Percentiles rank a stretch among this genome's conserved stretches.
Evolutionary conservation across 1,140 invertebrate genomes (phyloP).

Genomic region (Hyposmocoma kahamanoa): DNA sequence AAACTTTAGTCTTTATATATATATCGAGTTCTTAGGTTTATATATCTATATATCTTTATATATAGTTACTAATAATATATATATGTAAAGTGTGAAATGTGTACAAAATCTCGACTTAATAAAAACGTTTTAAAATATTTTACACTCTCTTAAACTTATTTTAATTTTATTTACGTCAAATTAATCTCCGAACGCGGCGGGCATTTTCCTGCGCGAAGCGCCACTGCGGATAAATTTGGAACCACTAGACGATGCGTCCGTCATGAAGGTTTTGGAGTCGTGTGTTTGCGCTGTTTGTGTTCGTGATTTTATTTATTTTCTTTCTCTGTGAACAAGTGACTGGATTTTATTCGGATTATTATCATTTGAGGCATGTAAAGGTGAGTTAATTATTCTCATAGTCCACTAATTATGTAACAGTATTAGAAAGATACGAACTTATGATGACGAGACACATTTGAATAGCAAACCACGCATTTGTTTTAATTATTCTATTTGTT

Average conservation of each 20-base stretch:
- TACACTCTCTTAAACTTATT: too few species aligned
- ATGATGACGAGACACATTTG: conserved; percentile 21
- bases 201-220: conserved; percentile 33
- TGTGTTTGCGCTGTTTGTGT: conserved; percentile 45
- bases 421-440: conserved; percentile 16
- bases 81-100: too few species aligned
- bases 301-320: conserved; percentile 32
- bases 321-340: conserved; percentile 10
- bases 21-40: too few species aligned
- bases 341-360: conserved; percentile 17
- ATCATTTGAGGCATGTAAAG: conserved; percentile 25
- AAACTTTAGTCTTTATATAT: too few species aligned
- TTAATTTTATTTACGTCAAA: too few species aligned
- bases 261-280: conserved; percentile 6
- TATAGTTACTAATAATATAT: too few species aligned
- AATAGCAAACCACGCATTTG: too few species aligned
- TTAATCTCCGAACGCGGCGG: conserved; percentile 25
- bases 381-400: conserved; percentile 34
- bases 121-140: too few species aligned
- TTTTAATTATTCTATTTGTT: too few species aligned
- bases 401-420: conserved; percentile 47
- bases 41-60: too few species aligned
- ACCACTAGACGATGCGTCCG: conserved; percentile 40
- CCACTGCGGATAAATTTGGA: conserved; percentile 27
- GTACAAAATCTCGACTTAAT: too few species aligned